phyloP scores from a whole-genome alignment of 2,113 vertebrate species.

The Thermophis baileyi region DNA sequence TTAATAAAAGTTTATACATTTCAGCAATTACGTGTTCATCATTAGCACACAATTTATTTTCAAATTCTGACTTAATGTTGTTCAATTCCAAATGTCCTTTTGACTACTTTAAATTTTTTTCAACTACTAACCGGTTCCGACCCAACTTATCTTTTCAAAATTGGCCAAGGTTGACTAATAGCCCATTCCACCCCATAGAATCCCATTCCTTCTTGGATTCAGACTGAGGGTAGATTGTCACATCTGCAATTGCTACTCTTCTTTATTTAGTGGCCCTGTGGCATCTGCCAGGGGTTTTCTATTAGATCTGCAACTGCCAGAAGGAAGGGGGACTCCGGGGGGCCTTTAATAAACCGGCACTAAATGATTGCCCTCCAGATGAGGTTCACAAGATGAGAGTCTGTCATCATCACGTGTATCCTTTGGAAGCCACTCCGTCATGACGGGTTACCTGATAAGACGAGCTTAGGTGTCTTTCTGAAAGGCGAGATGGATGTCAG shows the following conservation, averaged over 20 bases:
- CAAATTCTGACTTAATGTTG: neutral
- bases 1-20: neutral
- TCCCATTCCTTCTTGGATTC: slow-evolving; percentile 58
- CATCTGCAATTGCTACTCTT: slow-evolving; percentile 36
- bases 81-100: neutral
- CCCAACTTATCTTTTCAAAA: neutral
- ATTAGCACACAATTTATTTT: neutral
- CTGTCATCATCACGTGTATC: neutral
- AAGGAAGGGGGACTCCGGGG: neutral
- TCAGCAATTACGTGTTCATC: neutral
- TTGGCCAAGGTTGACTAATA: neutral
- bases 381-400: neutral
- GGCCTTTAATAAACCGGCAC: neutral
- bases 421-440: neutral
- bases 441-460: neutral
- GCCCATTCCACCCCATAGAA: slow-evolving; percentile 5
- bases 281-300: slow-evolving; percentile 7
- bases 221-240: slow-evolving; percentile 49
- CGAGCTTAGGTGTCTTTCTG: neutral
- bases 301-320: slow-evolving; percentile 3
- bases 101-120: neutral
- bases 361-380: neutral
- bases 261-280: slow-evolving; percentile 43
- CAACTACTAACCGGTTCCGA: neutral
- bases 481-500: neutral